These are phyloP conservation scores for Polyploca ridens DNA, from an alignment of 2,888 invertebrate species.

Conservation along the genomic window DNA sequence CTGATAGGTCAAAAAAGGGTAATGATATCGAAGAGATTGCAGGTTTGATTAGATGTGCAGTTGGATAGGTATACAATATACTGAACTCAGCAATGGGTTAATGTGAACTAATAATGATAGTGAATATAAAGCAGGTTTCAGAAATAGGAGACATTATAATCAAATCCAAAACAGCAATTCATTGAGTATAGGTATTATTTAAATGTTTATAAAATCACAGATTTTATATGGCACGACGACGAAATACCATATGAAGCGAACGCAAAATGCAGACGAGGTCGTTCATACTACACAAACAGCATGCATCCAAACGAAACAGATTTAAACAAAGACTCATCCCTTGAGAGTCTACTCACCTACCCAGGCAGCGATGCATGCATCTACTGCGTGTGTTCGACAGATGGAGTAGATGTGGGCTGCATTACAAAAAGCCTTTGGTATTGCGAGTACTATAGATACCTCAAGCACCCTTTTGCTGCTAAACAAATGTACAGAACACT, in stretches of 20 bases:
- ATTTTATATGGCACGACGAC: constrained; percentile 74
- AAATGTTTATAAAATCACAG: constrained; percentile 40
- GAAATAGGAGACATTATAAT: too few relatives aligned
- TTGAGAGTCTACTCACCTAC: constrained; percentile 60
- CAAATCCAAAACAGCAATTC: neutral
- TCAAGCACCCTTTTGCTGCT: constrained; percentile 37
- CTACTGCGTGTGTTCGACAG: constrained; percentile 64
- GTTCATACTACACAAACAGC: constrained; percentile 69
- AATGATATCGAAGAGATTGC: too few relatives aligned
- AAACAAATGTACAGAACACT: constrained; percentile 51
- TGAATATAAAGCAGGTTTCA: too few relatives aligned
- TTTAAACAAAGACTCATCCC: constrained; percentile 49
- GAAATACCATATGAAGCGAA: constrained; percentile 67
- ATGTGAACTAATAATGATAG: too few relatives aligned
- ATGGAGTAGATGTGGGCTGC: constrained; percentile 50
- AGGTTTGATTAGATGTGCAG: too few relatives aligned
- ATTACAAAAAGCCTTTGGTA: constrained; percentile 54
- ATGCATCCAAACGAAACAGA: constrained; percentile 56
- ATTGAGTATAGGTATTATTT: neutral
- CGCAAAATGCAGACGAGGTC: constrained; percentile 59
- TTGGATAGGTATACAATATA: too few relatives aligned
- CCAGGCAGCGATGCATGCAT: constrained; percentile 47
- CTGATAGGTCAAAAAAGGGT: constrained; percentile 26
- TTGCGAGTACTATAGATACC: constrained; percentile 60
- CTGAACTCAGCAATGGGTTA: too few relatives aligned